These are phyloP conservation scores for Catajapyx aquilonaris DNA, from an alignment of 1,140 invertebrate genomes.

Conservation along the genomic window DNA sequence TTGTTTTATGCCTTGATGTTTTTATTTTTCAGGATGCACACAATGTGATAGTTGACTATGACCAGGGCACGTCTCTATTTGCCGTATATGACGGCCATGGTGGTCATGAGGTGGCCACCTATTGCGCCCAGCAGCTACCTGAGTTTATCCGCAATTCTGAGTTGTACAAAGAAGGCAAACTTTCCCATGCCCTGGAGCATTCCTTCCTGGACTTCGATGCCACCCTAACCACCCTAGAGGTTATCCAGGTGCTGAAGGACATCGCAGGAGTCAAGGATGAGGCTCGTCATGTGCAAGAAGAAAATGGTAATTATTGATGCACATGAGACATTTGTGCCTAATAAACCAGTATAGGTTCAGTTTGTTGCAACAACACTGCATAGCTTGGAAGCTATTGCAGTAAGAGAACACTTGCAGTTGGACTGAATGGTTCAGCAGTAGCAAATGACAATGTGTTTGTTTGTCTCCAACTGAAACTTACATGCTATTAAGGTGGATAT, in stretches of 20 bases:
- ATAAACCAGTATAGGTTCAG: too few species aligned
- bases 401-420: too few species aligned
- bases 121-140: constrained; percentile 70
- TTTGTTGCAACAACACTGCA: too few species aligned
- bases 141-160: constrained; percentile 60
- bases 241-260: constrained; percentile 51
- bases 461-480: too few species aligned
- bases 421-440: too few species aligned
- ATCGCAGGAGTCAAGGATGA: constrained; percentile 31
- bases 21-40: constrained; percentile 75
- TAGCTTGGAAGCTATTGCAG: too few species aligned
- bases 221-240: constrained; percentile 44
- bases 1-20: too few species aligned
- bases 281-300: constrained; percentile 16
- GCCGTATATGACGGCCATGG: constrained; percentile 97
- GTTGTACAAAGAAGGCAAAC: constrained; percentile 51
- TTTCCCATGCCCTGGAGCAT: constrained; percentile 56
- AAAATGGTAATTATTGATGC: too few species aligned
- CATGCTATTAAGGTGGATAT: too few species aligned
- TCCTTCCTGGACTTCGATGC: constrained; percentile 81
- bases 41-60: constrained; percentile 72
- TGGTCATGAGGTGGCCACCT: constrained; percentile 81
- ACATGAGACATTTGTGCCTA: too few species aligned
- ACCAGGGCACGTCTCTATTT: constrained; percentile 62
- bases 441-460: too few species aligned